Evolutionary conservation across 2,113 vertebrate genomes (phyloP), one percentile per base, ranked within the genome.

Genomic region (Coptodon rendalli): DNA sequence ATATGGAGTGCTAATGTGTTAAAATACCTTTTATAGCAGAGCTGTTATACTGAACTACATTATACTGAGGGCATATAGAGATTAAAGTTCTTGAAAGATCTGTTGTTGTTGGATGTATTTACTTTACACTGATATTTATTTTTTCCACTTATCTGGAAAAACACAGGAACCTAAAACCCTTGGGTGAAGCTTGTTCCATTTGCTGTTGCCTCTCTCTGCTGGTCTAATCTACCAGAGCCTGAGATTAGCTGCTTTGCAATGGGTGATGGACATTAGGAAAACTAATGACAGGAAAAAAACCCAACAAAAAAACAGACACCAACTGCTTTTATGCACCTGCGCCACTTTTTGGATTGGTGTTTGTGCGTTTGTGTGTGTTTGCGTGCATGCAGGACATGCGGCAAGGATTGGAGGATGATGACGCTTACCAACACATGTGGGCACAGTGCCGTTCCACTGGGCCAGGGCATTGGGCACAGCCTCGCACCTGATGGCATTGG

Each of bases 391-490:
- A 78, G 31, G 22, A 50, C 63, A 45, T 36, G 80, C 52, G 2
- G 52, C 16, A 6, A 61, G 40, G 61, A 27, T 54, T 85, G 45
- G 80, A 63, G 45, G 61, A 84, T 59, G 43, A 88, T 84, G 54
- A 78, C 81, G 94, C 98, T 97, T 94, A 99, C 98, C 98, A 88
- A 98, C 95, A 95, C 98, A 99, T 16, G 97, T 97, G 94, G 98
- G 98, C 91, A 98, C 97, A 31, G 98, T 97, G 95, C 99, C 98
- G 92, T 99, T 99, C 98, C 98, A 99, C 76, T 99, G 98, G 88
- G 98, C 98, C 91, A 99, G 93, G 29, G 97, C 96, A 94, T 97
- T 99, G 87, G 98, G 98, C 92, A 99, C 98, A 7, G 98, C 97
- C 83, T 99, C 98, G 89, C 98, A 99, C 94, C 97, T 97, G 97